Evolutionary conservation across 2,113 vertebrate species (phyloP).

Genomic region (Apodemus speciosus): DNA sequence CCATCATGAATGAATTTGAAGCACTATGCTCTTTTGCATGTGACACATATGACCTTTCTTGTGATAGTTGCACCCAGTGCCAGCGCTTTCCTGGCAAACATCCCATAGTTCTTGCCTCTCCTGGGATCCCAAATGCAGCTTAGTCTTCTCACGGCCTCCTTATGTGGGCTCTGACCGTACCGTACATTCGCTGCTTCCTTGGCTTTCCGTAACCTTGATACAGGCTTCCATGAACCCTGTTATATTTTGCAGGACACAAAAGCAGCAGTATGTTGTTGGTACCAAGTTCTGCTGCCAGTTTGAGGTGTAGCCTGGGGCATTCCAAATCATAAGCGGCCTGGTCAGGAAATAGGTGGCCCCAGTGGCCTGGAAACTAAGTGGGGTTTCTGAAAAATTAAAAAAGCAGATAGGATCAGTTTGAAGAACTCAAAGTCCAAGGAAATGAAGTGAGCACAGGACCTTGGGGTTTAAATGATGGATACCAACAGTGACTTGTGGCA

Average conservation of each 20-base stretch:
- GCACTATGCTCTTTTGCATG: not conserved
- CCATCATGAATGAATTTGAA: not conserved
- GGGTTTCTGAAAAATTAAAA: not conserved
- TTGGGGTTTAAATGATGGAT: not conserved
- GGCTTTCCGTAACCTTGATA: not conserved
- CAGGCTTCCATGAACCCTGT: not conserved
- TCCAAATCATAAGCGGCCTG: not conserved
- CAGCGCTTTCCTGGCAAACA: not conserved
- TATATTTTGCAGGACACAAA: not conserved
- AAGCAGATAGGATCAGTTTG: not conserved
- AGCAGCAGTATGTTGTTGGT: not conserved
- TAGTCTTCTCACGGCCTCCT: not conserved
- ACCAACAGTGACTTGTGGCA: not conserved
- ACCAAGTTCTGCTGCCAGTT: not conserved
- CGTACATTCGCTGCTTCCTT: not conserved
- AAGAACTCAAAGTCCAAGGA: not conserved
- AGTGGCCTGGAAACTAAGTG: not conserved
- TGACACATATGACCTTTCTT: not conserved
- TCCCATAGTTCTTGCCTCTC: not conserved
- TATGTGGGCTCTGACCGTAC: not conserved
- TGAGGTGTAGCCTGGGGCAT: not conserved
- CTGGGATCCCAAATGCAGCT: too few relatives aligned
- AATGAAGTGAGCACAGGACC: not conserved
- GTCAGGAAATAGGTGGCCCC: not conserved
- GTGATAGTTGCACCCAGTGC: not conserved